Conservation (phyloP, 2,888 invertebrate genomes). For the Allacma fusca region DNA sequence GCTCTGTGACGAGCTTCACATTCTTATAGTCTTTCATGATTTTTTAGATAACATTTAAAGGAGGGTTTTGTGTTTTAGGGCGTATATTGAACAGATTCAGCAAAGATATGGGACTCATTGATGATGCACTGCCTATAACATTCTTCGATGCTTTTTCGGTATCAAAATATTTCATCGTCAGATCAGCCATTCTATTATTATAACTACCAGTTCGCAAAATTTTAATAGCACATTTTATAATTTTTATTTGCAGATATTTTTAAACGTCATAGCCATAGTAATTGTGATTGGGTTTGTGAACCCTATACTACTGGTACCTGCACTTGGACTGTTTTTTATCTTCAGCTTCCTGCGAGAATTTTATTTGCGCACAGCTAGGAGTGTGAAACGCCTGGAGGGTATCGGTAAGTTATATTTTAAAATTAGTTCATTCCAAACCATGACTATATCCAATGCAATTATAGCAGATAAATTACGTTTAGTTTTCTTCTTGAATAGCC, state of each 20-base stretch:
- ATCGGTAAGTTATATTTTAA: constrained; percentile 21
- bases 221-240: constrained; percentile 38
- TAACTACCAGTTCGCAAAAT: too few species aligned
- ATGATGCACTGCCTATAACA: constrained; percentile 73
- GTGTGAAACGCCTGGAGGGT: constrained; percentile 41
- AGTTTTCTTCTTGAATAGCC: constrained; percentile 66
- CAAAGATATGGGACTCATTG: constrained; percentile 81
- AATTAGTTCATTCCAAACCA: not conserved
- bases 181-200: too few species aligned
- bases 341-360: constrained; percentile 26
- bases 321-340: constrained; percentile 16
- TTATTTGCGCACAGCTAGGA: constrained; percentile 33
- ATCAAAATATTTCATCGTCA: too few species aligned
- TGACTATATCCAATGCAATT: too few species aligned
- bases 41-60: constrained; percentile 71
- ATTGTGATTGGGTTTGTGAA: constrained; percentile 26
- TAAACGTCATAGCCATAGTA: constrained; percentile 28
- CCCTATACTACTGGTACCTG: constrained; percentile 22
- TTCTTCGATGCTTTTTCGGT: constrained; percentile 53
- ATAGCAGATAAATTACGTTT: too few species aligned
- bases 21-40: not conserved
- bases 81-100: constrained; percentile 77
- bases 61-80: constrained; percentile 14
- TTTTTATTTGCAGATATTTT: constrained; percentile 40
- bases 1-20: too few species aligned